Base-by-base conservation (phyloP, 2,113 vertebrate species). In the Chunga burmeisteri region DNA sequence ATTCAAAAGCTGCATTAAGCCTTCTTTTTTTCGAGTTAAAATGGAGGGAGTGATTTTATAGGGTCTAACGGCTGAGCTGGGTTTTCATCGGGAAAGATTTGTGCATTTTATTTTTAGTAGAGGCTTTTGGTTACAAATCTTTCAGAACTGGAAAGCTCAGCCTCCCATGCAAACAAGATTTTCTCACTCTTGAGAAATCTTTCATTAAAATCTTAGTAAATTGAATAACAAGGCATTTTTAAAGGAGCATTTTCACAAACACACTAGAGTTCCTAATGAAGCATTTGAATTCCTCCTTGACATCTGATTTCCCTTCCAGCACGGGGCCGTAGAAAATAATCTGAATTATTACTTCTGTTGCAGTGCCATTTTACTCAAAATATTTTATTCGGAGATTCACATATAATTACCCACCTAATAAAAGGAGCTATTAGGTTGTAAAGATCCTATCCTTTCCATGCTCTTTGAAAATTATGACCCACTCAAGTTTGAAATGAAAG, bases 401-500 rank as follows among this genome's bases (percentile, higher is more conserved):
- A 97, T 98, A 95, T 97, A 97, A 98, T 98, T 98, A 97, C 96
- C 91, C 97, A 97, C 94, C 97, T 98, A 97, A 98, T 97, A 98
- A 98, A 98, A 98, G 94, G 97, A 97, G 97, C 97, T 96, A 97
- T 98, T 98, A 98, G 97, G 97, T 98, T 98, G 97, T 97, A 97
- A 98, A 98, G 97, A 98, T 98, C 95, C 96, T 95, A 95, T 96
- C 96, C 94, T 94, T 98, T 93, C 96, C 96, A 95, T 95, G 96
- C 97, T 98, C 97, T 98, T 97, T 95, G 70, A 98, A 96, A 98
- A 97, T 98, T 96, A 98, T 97, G 97, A 97, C 97, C 97, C 97
- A 98, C 96, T 98, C 96, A 97, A 97, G 98, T 98, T 97, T 98
- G 98, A 98, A 98, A 98, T 97, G 97, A 98, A 98, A 98, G 97